Evolutionary conservation across 2,888 invertebrate genomes (phyloP).

Genomic region (Dascillus cervinus): DNA sequence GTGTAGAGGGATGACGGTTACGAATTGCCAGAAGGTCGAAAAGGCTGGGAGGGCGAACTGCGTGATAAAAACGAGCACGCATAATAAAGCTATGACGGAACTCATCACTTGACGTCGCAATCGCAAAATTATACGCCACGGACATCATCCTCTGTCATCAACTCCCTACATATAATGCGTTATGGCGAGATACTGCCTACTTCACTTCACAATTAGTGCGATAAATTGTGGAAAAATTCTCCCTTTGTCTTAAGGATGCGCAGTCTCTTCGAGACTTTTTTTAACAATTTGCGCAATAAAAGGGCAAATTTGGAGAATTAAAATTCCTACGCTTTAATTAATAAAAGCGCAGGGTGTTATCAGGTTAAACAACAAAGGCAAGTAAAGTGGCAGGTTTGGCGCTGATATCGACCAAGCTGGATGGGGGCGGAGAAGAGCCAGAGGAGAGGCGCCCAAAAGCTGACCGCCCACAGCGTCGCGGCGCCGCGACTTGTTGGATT

Average conservation of each 20-base stretch:
- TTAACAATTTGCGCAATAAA: too few species aligned
- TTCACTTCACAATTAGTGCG: too few species aligned
- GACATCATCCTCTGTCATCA: slow-evolving; percentile 12
- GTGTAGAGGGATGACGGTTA: slow-evolving; percentile 8
- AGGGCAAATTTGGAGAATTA: too few species aligned
- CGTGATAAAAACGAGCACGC: slow-evolving; percentile 22
- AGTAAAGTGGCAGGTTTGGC: slow-evolving; percentile 28
- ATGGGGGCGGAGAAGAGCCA: slow-evolving; percentile 38
- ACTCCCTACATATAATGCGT: slow-evolving; percentile 8
- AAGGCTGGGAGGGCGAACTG: slow-evolving; percentile 19
- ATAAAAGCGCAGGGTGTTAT: slow-evolving; percentile 15
- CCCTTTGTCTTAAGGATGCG: too few species aligned
- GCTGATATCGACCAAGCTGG: slow-evolving; percentile 27
- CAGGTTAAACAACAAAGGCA: slow-evolving; percentile 20
- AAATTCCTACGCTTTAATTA: too few species aligned
- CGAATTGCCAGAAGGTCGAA: slow-evolving; percentile 16
- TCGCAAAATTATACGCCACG: slow-evolving; percentile 22
- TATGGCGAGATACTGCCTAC: too few species aligned
- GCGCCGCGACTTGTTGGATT: slow-evolving; percentile 42
- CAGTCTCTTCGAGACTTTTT: too few species aligned
- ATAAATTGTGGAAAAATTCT: too few species aligned
- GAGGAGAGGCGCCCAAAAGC: slow-evolving; percentile 48
- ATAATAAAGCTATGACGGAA: slow-evolving; percentile 24
- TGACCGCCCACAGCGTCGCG: slow-evolving; percentile 38
- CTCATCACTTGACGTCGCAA: slow-evolving; percentile 20